Evolutionary conservation across 2,888 invertebrate species (phyloP).

Genomic region (Schizotus pectinicornis): DNA sequence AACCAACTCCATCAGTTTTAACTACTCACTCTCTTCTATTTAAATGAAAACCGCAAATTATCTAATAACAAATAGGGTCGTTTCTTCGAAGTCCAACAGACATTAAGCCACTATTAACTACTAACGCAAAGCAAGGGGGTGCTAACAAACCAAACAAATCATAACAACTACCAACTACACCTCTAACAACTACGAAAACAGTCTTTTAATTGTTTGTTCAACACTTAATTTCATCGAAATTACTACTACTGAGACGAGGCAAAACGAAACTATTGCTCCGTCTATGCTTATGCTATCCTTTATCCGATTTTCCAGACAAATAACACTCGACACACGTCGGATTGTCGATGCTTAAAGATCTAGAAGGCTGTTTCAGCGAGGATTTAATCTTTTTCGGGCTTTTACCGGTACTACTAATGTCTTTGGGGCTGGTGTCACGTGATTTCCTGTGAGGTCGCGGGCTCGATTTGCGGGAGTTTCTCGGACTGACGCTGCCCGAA

Average conservation of each 20-base stretch:
- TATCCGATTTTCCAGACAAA: conserved; percentile 66
- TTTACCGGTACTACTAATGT: conserved; percentile 34
- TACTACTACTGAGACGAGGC: conserved; percentile 35
- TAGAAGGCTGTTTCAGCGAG: conserved; percentile 55
- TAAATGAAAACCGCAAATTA: conserved; percentile 9
- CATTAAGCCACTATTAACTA: conserved; percentile 42
- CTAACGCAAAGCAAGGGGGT: conserved; percentile 42
- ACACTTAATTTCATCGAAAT: conserved; percentile 51
- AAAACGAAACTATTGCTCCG: conserved; percentile 40
- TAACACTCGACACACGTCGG: conserved; percentile 78
- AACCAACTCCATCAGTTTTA: conserved; percentile 53
- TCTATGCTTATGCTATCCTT: conserved; percentile 51
- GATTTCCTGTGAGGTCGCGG: conserved; percentile 42
- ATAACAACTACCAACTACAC: neutral
- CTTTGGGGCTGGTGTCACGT: conserved; percentile 40
- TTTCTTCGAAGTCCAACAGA: conserved; percentile 50
- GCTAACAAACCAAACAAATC: conserved; percentile 36
- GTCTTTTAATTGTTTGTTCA: conserved; percentile 4
- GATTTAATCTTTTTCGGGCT: conserved; percentile 53
- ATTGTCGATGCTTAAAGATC: conserved; percentile 69
- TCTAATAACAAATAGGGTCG: conserved; percentile 44
- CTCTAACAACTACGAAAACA: neutral
- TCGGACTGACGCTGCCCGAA: conserved; percentile 38
- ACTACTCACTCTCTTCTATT: conserved; percentile 12
- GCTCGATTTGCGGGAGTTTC: conserved; percentile 47